Conservation (phyloP, 1,140 invertebrate species). For the Camponotus floridanus region DNA sequence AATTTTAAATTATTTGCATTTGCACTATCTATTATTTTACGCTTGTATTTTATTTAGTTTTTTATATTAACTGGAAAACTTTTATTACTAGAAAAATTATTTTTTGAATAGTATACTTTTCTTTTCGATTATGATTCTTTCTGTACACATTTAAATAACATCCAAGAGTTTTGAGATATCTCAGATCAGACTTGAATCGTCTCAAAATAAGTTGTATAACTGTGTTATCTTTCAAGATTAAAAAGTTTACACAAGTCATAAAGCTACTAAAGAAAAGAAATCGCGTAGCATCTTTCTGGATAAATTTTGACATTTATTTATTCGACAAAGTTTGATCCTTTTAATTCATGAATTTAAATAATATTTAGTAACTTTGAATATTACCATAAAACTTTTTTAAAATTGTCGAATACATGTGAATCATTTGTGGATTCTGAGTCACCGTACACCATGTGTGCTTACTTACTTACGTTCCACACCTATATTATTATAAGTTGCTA, state of each 20-base stretch:
- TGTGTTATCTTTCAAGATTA: background rate
- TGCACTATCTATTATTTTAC: no score
- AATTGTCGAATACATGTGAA: background rate
- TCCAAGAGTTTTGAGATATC: background rate
- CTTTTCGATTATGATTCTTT: no score
- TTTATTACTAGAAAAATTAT: no score
- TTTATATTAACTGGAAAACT: no score
- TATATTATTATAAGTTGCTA: slow-evolving; percentile 11
- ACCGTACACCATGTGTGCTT: background rate
- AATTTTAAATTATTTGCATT: no score
- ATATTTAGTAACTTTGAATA: background rate
- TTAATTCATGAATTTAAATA: background rate
- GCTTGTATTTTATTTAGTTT: no score
- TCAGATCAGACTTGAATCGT: background rate
- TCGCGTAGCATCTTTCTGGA: no score
- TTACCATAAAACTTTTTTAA: background rate
- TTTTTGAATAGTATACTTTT: background rate
- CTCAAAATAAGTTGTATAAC: background rate
- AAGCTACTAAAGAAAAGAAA: background rate
- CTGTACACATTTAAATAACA: background rate
- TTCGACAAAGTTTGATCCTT: background rate
- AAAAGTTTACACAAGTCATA: background rate
- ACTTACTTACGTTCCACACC: background rate
- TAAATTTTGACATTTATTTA: slow-evolving; percentile 6
- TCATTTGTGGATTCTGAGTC: slow-evolving; percentile 10